These are phyloP conservation scores for Melospiza melodia DNA, from an alignment of 2,113 vertebrate genomes.

Conservation along the genomic window DNA sequence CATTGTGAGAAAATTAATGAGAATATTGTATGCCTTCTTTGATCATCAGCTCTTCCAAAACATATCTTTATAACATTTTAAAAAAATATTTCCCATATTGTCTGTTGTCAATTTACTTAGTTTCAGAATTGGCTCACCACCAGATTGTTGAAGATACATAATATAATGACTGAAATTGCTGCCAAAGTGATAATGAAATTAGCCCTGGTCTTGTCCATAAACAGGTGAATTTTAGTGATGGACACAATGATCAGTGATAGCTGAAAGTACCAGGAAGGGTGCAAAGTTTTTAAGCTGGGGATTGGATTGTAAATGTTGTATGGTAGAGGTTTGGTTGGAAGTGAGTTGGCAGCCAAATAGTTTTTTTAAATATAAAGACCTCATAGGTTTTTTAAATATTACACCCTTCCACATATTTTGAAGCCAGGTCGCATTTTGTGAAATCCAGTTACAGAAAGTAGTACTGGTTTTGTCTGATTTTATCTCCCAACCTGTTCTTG, in stretches of 20 bases:
- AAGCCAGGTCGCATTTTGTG: neutral
- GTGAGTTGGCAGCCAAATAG: neutral
- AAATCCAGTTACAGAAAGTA: neutral
- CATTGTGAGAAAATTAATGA: neutral
- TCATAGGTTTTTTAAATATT: neutral
- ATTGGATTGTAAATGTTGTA: neutral
- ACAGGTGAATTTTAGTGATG: neutral
- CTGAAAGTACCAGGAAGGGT: neutral
- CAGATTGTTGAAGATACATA: neutral
- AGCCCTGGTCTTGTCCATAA: slow-evolving; percentile 12
- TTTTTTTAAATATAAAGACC: no score
- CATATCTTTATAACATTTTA: neutral
- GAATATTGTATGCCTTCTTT: neutral
- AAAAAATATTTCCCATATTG: neutral
- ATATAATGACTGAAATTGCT: slow-evolving; percentile 16
- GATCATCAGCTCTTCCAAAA: neutral
- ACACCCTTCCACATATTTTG: neutral
- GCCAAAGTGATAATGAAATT: slow-evolving; percentile 51
- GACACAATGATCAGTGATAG: neutral
- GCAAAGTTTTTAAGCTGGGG: neutral
- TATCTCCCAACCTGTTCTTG: neutral
- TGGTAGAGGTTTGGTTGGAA: neutral
- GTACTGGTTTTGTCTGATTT: neutral
- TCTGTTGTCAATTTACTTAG: slow-evolving; percentile 7
- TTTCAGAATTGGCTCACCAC: neutral